Percentiles rank a stretch among this genome's conserved stretches.
These are phyloP conservation scores for Hypselothyrea guttata DNA, from an alignment of 2,888 invertebrate genomes.

Conservation along the genomic window DNA sequence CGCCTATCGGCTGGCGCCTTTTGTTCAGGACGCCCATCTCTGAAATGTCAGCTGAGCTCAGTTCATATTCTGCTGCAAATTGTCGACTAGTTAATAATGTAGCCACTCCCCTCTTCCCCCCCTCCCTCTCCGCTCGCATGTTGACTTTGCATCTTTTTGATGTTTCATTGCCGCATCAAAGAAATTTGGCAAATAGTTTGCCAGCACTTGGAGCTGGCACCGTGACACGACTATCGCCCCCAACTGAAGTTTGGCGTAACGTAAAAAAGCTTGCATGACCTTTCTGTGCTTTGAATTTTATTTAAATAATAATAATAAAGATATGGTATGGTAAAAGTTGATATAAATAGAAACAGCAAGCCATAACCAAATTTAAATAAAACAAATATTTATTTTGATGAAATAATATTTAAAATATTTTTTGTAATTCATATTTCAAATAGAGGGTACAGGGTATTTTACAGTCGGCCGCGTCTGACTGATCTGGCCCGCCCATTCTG, in stretches of 20 bases:
- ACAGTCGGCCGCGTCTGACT: too few species aligned
- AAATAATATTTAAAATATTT: too few species aligned
- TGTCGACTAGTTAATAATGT: slow-evolving; percentile 70
- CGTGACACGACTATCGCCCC: slow-evolving; percentile 5
- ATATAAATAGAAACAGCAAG: too few species aligned
- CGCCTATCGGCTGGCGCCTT: slow-evolving; percentile 37
- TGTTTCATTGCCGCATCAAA: slow-evolving; percentile 66
- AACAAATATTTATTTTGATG: too few species aligned
- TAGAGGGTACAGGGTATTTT: too few species aligned
- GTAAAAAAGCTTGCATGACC: too few species aligned
- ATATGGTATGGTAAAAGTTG: too few species aligned
- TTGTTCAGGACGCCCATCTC: slow-evolving; percentile 16
- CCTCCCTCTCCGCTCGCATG: slow-evolving; percentile 22
- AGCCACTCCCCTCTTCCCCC: slow-evolving; percentile 30
- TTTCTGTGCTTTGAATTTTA: neutral
- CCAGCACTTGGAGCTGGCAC: neutral
- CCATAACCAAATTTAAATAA: too few species aligned
- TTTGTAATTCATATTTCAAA: too few species aligned
- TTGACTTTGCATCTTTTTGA: slow-evolving; percentile 71
- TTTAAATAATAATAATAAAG: too few species aligned
- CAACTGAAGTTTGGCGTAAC: slow-evolving; percentile 1
- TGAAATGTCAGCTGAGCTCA: slow-evolving; percentile 12
- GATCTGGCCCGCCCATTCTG: too few species aligned
- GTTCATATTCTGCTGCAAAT: slow-evolving; percentile 62
- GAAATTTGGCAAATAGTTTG: slow-evolving; percentile 58